These are phyloP conservation scores for Macrophya annulata DNA, from an alignment of 2,888 invertebrate species.

Conservation along the genomic window DNA sequence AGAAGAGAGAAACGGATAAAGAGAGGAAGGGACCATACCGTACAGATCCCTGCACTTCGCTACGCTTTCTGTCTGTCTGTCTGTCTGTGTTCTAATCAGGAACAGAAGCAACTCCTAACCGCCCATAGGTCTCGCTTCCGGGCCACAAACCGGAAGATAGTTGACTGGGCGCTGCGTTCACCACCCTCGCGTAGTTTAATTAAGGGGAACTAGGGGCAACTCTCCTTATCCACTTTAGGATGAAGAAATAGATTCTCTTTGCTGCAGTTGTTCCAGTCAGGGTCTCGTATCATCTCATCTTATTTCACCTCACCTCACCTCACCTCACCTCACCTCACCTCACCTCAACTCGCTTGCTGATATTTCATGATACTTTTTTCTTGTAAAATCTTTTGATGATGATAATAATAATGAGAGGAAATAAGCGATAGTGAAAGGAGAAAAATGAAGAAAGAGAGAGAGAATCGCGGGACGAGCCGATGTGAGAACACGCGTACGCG, in stretches of 20 bases:
- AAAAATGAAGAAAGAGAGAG: not conserved
- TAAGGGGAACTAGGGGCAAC: slow-evolving; percentile 70
- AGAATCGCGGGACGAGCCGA: not conserved
- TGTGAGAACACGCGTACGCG: not conserved
- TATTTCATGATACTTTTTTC: not conserved
- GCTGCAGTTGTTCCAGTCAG: not conserved
- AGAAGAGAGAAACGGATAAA: not conserved
- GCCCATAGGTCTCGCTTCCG: slow-evolving; percentile 46
- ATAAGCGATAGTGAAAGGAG: not conserved
- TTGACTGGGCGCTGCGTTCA: slow-evolving; percentile 39
- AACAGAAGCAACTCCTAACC: slow-evolving; percentile 42
- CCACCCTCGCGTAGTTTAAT: slow-evolving; percentile 74
- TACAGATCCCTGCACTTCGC: not conserved
- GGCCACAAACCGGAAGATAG: slow-evolving; percentile 50
- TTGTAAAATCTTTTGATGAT: not conserved
- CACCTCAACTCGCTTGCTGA: not conserved
- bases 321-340: not conserved
- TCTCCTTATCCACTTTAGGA: slow-evolving; percentile 8
- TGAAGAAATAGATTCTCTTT: not conserved
- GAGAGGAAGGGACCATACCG: slow-evolving; percentile 4
- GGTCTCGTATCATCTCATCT: not conserved
- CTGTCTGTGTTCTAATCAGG: slow-evolving; percentile 31
- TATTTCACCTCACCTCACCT: not conserved
- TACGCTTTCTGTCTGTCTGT: no score
- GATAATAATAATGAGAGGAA: not conserved